phyloP scores from a whole-genome alignment of 1,140 invertebrate genomes.

The Temnothorax nylanderi region DNA sequence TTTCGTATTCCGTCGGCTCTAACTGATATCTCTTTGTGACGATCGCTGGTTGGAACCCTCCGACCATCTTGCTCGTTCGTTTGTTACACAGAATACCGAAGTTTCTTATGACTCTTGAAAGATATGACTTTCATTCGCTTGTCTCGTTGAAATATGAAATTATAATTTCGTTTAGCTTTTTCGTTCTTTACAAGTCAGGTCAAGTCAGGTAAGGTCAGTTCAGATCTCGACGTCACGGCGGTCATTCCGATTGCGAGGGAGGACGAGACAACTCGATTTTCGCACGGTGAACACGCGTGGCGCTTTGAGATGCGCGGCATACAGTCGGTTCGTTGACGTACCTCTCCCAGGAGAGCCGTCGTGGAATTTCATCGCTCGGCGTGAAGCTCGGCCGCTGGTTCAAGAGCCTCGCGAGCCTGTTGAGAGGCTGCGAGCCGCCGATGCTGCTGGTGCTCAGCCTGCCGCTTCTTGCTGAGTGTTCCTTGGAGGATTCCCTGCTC shows the following conservation, averaged over 20 bases:
- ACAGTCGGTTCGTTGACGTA: slow-evolving; percentile 78
- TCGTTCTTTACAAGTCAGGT: background rate
- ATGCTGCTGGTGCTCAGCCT: slow-evolving; percentile 80
- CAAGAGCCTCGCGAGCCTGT: slow-evolving; percentile 89
- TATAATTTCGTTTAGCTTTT: background rate
- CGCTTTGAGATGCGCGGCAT: background rate
- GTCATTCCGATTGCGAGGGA: background rate
- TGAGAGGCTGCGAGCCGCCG: slow-evolving; percentile 85
- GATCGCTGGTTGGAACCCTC: background rate
- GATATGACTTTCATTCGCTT: background rate
- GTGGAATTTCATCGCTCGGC: slow-evolving; percentile 85
- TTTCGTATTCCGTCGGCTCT: slow-evolving; percentile 15
- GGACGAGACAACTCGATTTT: background rate
- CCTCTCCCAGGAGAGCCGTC: slow-evolving; percentile 93
- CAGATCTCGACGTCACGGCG: background rate
- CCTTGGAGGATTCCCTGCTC: slow-evolving; percentile 75
- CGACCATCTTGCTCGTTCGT: background rate
- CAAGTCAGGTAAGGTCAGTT: background rate
- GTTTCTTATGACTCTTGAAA: background rate
- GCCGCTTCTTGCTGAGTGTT: slow-evolving; percentile 75
- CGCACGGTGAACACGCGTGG: too few relatives aligned
- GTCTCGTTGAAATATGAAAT: background rate
- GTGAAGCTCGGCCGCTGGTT: slow-evolving; percentile 87
- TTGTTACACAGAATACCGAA: background rate
- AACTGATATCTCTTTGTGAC: background rate